Base-by-base conservation (phyloP, 2,113 vertebrate genomes). In the Nerophis lumbriciformis region DNA sequence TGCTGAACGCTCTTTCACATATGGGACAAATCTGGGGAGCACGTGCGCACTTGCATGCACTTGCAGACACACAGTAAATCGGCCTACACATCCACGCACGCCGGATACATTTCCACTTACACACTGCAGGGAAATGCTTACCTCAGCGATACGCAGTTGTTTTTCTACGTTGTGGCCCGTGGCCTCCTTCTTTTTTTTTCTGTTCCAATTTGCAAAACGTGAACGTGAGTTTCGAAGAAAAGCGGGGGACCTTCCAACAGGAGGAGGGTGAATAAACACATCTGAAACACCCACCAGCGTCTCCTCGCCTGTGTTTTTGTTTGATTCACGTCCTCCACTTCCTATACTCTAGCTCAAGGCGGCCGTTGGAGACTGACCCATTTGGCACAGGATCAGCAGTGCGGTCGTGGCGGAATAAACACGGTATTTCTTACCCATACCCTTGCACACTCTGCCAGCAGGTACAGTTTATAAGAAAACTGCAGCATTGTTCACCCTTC, bases 1-100 rank as follows among this genome's bases (percentile, higher is more conserved):
- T 83, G 81, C 65, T 83, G 70, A 73, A 72, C 66, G 63, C 72
- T 53, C 51, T 51, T 65, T 16, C 74, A 81, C 84, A 88, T 88
- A 80, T 89, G 88, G 84, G 75, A 68, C 64, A 42, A 49, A 66
- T 76, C 79, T 88, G 79, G 65, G 9, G 62, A 49, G 54, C 72
- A 62, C 49, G 21, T 69, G 69, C 10, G 8, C 65, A 2, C 55
- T 36, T 36, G 58, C 51, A 53, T 12, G 36, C 21, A 37, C 67
- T 16, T 61, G 35, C 70, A 48, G 56, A 50, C 72, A 28, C 68
- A 14, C 72, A 57, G 56, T 69, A 78, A 79, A 75, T 79, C 73
- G 68, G 28, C 64, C 60, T 63, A 80, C 78, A 85, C 76, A 77
- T 80, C 65, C 53, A 80, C 72, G 73, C 79, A 54, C 73, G 61